Evolutionary conservation across 2,113 vertebrate genomes (phyloP).

Genomic region (Nesogale talazaci): DNA sequence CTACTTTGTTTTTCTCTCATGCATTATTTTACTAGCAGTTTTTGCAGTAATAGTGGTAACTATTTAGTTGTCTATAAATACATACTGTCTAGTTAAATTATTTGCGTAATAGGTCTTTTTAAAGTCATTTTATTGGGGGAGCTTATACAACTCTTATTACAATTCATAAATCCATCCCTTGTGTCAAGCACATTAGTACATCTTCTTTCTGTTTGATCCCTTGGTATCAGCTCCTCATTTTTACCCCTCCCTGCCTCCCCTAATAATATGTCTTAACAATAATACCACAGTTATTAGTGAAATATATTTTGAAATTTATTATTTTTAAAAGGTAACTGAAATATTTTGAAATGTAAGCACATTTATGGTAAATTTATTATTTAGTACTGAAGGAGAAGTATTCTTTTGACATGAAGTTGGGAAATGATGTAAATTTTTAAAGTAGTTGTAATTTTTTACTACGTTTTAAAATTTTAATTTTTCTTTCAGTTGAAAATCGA

Average conservation of each 20-base stretch:
- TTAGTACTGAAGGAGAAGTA: background rate
- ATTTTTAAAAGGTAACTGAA: slow-evolving; percentile 50
- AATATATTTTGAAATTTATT: slow-evolving; percentile 47
- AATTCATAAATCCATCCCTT: too few relatives aligned
- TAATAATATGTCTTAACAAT: slow-evolving; percentile 40
- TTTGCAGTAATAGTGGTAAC: slow-evolving; percentile 21
- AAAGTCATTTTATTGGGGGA: too few relatives aligned
- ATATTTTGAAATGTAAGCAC: slow-evolving; percentile 8
- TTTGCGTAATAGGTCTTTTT: slow-evolving; percentile 22
- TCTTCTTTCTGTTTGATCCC: too few relatives aligned
- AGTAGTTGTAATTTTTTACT: slow-evolving; percentile 42
- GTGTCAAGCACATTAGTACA: too few relatives aligned
- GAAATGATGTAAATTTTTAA: slow-evolving; percentile 57
- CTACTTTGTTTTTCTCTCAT: slow-evolving; percentile 40
- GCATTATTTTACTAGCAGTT: slow-evolving; percentile 45
- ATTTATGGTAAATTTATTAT: background rate
- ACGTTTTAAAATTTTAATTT: slow-evolving; percentile 84
- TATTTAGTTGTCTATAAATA: slow-evolving; percentile 26
- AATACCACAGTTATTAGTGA: background rate
- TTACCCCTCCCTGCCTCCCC: too few relatives aligned
- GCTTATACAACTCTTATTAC: too few relatives aligned
- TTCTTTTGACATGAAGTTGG: background rate
- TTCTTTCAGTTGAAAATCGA: slow-evolving; percentile 93
- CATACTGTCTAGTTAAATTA: slow-evolving; percentile 23
- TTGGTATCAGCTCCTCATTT: too few relatives aligned